A percentile compares a stretch with the other conserved stretches of the same genome.
phyloP scores from a whole-genome alignment of 2,797 vertebrate genomes.

The Ciconia nigra region DNA sequence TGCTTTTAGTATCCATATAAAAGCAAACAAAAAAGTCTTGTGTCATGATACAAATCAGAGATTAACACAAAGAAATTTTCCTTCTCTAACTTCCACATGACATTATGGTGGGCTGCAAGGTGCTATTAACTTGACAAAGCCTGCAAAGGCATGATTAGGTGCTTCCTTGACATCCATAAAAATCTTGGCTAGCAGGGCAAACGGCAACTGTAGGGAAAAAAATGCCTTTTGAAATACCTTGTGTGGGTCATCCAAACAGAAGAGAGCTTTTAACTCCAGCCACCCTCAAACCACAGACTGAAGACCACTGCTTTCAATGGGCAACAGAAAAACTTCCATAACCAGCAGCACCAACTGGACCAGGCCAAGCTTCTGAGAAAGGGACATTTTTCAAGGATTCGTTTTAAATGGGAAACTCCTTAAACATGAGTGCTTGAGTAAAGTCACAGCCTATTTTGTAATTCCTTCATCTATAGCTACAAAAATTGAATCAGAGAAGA shows the following conservation, averaged over 20 bases:
- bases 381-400: not conserved
- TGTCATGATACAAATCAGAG: not conserved
- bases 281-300: not conserved
- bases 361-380: not conserved
- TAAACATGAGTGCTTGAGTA: not conserved
- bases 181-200: not conserved
- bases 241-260: not conserved
- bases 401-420: not conserved
- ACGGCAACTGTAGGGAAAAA: not conserved
- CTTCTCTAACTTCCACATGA: not conserved
- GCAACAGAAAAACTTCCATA: not conserved
- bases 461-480: not conserved
- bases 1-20: not conserved
- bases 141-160: not conserved
- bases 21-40: not conserved
- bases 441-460: not conserved
- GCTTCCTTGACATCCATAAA: not conserved
- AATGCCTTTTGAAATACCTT: not conserved
- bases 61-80: not conserved
- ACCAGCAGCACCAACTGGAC: not conserved
- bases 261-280: not conserved
- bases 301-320: not conserved
- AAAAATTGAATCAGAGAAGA: not conserved
- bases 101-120: not conserved
- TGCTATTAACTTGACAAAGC: not conserved